phyloP scores from a whole-genome alignment of 37 sponge, comb jelly and placozoan species.

The Beroe forskalii region DNA sequence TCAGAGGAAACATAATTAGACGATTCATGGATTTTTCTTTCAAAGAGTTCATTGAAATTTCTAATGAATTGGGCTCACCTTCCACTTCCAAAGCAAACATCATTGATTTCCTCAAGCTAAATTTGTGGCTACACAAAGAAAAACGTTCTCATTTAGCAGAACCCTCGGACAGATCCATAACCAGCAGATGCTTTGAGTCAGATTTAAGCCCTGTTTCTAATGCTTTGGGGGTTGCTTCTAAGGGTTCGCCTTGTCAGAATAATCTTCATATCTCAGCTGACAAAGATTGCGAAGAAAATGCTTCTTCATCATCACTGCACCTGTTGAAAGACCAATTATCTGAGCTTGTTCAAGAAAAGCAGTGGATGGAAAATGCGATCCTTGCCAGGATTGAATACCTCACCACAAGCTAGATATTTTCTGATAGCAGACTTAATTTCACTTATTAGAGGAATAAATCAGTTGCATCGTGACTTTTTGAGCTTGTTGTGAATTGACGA shows the following conservation, averaged over 20 bases:
- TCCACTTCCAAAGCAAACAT: background rate
- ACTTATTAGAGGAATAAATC: too few species aligned
- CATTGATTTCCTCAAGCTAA: background rate
- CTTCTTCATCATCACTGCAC: background rate
- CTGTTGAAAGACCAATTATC: background rate
- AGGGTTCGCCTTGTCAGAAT: background rate
- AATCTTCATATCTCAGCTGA: too few species aligned
- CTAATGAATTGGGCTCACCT: background rate
- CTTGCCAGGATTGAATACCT: constrained; percentile 31
- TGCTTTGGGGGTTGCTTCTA: background rate
- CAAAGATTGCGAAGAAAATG: background rate
- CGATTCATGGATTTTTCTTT: background rate
- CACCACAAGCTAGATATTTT: background rate
- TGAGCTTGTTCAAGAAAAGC: background rate
- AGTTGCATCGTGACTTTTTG: too few species aligned
- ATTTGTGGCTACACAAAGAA: background rate
- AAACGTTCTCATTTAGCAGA: background rate
- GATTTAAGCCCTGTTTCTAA: background rate
- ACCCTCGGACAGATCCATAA: background rate
- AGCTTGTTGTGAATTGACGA: too few species aligned
- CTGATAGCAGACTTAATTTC: too few species aligned
- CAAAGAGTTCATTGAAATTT: background rate
- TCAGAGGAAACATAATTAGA: background rate
- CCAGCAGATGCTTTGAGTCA: background rate
- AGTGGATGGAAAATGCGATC: constrained; percentile 34